Base-by-base conservation (phyloP, 2,888 invertebrate species). In the Timema podura region DNA sequence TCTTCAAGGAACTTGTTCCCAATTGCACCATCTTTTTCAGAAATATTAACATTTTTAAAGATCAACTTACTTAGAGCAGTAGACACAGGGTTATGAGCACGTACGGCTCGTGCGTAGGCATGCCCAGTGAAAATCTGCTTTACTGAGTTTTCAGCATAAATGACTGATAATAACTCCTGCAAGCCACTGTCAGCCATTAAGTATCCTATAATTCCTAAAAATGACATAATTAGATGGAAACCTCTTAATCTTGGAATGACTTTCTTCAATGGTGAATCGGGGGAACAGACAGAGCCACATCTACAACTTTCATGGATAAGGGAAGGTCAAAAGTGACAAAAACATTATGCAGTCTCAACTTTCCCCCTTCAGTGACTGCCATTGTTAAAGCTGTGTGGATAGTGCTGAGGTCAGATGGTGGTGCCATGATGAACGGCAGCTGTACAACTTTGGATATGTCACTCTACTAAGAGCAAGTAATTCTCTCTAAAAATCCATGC, bases 131-230 rank as follows among this genome's bases (percentile, higher is more conserved):
- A 11, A 49, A 49, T 49, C 10, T 49, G 49, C 49, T 49, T 49
- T 49, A 49, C 49, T 49, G 49, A 49, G 49, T 49, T 49, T 49
- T 49, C 49, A 49, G 49, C 49, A 49, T 49, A 49, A 11, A 49
- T 49, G 9, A 49, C 10, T 49, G 11, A 49, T 49, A 49, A 49
- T 49, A 49, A 49, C 49, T 49, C 49, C 49, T 49, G 49, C 9
- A 49, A 49, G 49, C 49, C 49, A 49, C 49, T 49, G 49, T 49
- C 49, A 49, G 49, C 49, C 49, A 49, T 49, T 10, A 49, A 49
- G 49, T 49, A 49, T 49, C 11, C 49, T 11, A 49, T 49, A 10
- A 11, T 49, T 49, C 49, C 49, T 49, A 49, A 49, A 49, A 49
- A 49, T 49, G 49, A 49, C 49, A 49, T 49, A 49, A 49, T 49